Percentiles rank a stretch among this genome's conserved stretches.
Evolutionary conservation across 2,888 invertebrate genomes (phyloP).

Genomic region (Temnothorax rugatulus): DNA sequence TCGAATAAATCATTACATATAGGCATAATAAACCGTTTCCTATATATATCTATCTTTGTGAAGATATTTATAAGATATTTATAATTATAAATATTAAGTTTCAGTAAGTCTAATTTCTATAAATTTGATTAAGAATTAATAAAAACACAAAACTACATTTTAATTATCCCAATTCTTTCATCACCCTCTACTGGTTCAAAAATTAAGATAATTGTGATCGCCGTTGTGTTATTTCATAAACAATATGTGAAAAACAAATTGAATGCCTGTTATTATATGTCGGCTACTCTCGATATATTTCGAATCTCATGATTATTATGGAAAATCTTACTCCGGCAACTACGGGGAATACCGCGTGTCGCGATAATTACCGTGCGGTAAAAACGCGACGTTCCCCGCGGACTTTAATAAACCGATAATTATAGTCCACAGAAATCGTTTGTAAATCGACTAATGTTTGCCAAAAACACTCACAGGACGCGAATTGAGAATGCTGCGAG

Average conservation of each 20-base stretch:
- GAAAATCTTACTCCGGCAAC: conserved; percentile 47
- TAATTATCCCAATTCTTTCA: not conserved
- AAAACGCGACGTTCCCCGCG: conserved; percentile 49
- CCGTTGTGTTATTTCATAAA: conserved; percentile 18
- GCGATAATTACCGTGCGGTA: conserved; percentile 65
- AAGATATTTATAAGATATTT: not conserved
- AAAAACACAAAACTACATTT: not conserved
- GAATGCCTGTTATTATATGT: conserved; percentile 53
- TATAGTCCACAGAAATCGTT: conserved; percentile 59
- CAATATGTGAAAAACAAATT: conserved; percentile 23
- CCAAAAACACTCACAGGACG: conserved; percentile 41
- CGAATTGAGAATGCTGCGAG: conserved; percentile 13
- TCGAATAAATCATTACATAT: not conserved
- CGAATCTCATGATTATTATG: conserved; percentile 60
- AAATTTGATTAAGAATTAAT: not conserved
- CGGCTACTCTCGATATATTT: conserved; percentile 62
- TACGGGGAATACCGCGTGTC: conserved; percentile 31
- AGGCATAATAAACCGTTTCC: not conserved
- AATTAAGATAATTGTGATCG: not conserved
- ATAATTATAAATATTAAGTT: not conserved
- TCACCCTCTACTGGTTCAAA: not conserved
- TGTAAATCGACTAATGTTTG: conserved; percentile 68
- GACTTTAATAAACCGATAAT: conserved; percentile 70
- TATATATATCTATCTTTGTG: not conserved
- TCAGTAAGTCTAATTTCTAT: not conserved